These are phyloP conservation scores for Thumatha senex DNA, from an alignment of 2,888 invertebrate species.

Conservation along the genomic window DNA sequence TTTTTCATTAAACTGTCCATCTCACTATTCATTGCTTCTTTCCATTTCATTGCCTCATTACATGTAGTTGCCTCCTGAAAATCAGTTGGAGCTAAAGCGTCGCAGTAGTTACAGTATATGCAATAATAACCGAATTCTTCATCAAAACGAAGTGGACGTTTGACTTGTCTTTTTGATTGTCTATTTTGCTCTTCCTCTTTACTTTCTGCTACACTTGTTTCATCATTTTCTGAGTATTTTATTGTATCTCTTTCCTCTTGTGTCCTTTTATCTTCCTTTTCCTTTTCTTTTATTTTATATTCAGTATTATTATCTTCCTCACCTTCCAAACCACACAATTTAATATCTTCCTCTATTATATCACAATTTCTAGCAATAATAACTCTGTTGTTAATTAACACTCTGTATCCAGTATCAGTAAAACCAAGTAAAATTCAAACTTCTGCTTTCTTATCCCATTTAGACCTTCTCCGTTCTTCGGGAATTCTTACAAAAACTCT, in stretches of 20 bases:
- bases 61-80: not conserved
- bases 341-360: not conserved
- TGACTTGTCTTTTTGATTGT: not conserved
- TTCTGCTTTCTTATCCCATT: not conserved
- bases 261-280: not conserved
- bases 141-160: not conserved
- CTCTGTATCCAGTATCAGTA: not conserved
- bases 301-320: not conserved
- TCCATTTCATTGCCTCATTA: not conserved
- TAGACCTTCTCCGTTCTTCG: not conserved
- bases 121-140: not conserved
- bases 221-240: not conserved
- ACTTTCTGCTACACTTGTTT: not conserved
- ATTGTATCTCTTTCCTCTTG: not conserved
- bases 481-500: conserved; percentile 7
- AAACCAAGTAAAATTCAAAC: not conserved
- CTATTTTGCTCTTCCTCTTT: not conserved
- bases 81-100: not conserved
- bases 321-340: not conserved
- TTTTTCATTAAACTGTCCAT: not conserved
- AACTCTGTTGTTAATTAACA: not conserved
- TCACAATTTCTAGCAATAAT: not conserved
- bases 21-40: not conserved
- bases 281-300: too few species aligned
- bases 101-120: not conserved